Evolutionary conservation across 2,797 vertebrate genomes (phyloP), one percentile per base, ranked within the genome.

Genomic region (Prunella strophiata): DNA sequence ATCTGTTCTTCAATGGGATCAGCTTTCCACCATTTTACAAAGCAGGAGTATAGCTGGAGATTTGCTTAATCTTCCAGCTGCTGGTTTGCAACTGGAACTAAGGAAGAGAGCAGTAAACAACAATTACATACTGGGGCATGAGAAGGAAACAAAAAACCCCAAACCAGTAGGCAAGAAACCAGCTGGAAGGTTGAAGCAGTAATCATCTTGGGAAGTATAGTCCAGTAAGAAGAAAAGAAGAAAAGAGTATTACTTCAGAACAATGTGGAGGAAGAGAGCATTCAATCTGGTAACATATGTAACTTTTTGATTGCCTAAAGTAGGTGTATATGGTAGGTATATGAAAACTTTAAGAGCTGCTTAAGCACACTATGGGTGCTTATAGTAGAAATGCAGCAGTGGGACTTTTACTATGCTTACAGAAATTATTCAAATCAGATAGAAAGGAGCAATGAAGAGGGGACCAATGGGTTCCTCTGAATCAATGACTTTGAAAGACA

Each of bases 11-110:
- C 61, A 81, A 36, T 4, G 29, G 27, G 42, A 42, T 79, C 52
- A 67, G 55, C 48, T 36, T 93, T 85, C 75, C 68, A 68, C 26
- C 11, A 34, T 58, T 92, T 91, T 52, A 77, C 26, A 89, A 74
- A 74, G 71, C 61, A 77, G n/a, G 22, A 78, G 74, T 23, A 34
- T 4, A 90, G 67, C 32, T 85, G 34, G 79, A 83, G 62, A 86
- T 54, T 36, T 61, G 6, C 26, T 38, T 74, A 43, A 79, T 78
- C 52, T 61, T 94, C 42, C 78, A 88, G 79, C 62, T 90, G 73
- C 73, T 82, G 45, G 38, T 93, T 74, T 95, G 91, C 85, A 93
- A 91, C 70, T 76, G 79, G 66, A 59, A 65, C 79, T 78, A 93
- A 78, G 48, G 22, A 80, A 78, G 81, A 38, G 47, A 77, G 23